These are phyloP conservation scores for Rhombomys opimus DNA, from an alignment of 2,113 vertebrate species.

Conservation along the genomic window DNA sequence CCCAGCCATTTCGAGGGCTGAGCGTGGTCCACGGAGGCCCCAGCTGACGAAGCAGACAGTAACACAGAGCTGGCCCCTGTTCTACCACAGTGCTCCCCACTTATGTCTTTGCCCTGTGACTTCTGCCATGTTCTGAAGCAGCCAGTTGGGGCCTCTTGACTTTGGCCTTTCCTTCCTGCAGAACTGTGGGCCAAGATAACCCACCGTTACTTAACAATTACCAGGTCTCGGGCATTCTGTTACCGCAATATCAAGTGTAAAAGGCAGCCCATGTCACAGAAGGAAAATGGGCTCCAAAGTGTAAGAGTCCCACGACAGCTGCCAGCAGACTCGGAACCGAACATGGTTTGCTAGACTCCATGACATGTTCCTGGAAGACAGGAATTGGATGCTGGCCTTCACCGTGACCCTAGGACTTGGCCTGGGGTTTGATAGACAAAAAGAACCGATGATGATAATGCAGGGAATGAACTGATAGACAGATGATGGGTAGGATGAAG, in stretches of 20 bases:
- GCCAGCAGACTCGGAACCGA: neutral
- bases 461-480: neutral
- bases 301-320: neutral
- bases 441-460: neutral
- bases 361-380: neutral
- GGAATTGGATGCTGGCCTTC: neutral
- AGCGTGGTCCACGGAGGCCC: neutral
- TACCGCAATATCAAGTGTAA: neutral
- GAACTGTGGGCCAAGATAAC: neutral
- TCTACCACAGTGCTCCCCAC: accelerated
- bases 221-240: neutral
- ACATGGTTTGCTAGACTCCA: neutral
- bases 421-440: neutral
- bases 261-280: neutral
- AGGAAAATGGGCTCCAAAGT: neutral
- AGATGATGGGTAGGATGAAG: neutral
- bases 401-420: neutral
- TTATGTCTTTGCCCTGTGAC: neutral
- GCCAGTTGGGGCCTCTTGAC: too few species aligned
- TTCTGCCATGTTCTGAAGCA: too few species aligned
- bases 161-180: neutral
- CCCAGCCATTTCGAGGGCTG: too few species aligned
- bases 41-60: too few species aligned
- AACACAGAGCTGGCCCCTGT: neutral
- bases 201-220: too few species aligned